A percentile compares a stretch with the other conserved stretches of the same genome.
Evolutionary conservation across 35 echinoderm and acorn worm genomes (phyloP).

Genomic region (Ophiothrix spiculata): DNA sequence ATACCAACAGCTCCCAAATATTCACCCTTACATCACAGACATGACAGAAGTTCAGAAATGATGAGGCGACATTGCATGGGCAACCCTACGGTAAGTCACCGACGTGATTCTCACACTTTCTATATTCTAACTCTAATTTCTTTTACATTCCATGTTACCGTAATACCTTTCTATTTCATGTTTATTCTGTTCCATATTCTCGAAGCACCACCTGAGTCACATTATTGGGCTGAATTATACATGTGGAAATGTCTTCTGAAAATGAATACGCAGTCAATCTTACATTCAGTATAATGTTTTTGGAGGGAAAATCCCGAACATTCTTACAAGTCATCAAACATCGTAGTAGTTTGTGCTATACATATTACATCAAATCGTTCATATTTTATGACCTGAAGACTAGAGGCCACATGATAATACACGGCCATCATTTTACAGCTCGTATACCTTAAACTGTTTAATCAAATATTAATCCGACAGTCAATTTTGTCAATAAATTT

Average conservation of each 20-base stretch:
- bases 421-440: not conserved
- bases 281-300: not conserved
- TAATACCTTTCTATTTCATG: no score
- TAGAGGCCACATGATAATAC: not conserved
- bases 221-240: constrained; percentile 3
- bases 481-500: constrained; percentile 13
- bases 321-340: not conserved
- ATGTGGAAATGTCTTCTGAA: not conserved
- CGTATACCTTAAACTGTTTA: not conserved
- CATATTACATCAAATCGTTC: constrained; percentile 1
- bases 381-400: constrained; percentile 6
- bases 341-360: not conserved
- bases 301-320: not conserved
- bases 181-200: no score
- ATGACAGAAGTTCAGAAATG: constrained; percentile 62
- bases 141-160: no score
- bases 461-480: constrained; percentile 9
- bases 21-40: constrained; percentile 52
- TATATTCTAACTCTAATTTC: not conserved
- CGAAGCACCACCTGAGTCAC: no score
- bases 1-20: constrained; percentile 53
- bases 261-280: no score
- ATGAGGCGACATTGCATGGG: constrained; percentile 52
- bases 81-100: constrained; percentile 48
- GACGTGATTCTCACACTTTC: not conserved